These are phyloP conservation scores for Pampusana beccarii DNA, from an alignment of 2,113 vertebrate species.

Conservation along the genomic window DNA sequence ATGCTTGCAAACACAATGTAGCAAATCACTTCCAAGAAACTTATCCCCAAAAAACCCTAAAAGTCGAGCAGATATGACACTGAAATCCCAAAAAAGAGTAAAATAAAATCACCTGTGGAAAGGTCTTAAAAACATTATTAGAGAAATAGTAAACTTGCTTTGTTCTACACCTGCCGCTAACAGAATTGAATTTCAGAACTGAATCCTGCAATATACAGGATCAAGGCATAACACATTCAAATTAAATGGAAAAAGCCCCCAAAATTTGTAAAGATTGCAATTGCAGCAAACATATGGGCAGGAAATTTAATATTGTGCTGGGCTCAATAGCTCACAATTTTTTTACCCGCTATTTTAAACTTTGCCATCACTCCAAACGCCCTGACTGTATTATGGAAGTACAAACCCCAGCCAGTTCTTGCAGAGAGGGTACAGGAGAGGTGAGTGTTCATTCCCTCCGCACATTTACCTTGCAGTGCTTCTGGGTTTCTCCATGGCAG, in stretches of 20 bases:
- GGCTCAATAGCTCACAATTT: not conserved
- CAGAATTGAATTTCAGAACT: not conserved
- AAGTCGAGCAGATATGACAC: not conserved
- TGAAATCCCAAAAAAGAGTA: not conserved
- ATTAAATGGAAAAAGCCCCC: not conserved
- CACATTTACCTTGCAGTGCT: conserved; percentile 78
- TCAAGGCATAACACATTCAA: not conserved
- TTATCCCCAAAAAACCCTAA: not conserved
- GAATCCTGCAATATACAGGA: not conserved
- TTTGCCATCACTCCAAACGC: not conserved
- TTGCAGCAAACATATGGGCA: not conserved
- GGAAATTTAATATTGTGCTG: not conserved
- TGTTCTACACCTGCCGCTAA: not conserved
- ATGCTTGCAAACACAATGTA: not conserved
- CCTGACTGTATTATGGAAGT: not conserved
- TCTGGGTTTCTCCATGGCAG: conserved; percentile 61
- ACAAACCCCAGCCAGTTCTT: not conserved
- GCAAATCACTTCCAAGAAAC: not conserved
- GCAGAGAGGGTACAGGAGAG: not conserved
- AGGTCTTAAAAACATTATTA: not conserved
- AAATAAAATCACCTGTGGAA: not conserved
- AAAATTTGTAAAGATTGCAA: not conserved
- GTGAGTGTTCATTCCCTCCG: not conserved
- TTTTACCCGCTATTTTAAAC: not conserved
- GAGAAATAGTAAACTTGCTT: not conserved